Evolutionary conservation across 2,888 invertebrate species (phyloP).

Genomic region (Eupithecia centaureata): DNA sequence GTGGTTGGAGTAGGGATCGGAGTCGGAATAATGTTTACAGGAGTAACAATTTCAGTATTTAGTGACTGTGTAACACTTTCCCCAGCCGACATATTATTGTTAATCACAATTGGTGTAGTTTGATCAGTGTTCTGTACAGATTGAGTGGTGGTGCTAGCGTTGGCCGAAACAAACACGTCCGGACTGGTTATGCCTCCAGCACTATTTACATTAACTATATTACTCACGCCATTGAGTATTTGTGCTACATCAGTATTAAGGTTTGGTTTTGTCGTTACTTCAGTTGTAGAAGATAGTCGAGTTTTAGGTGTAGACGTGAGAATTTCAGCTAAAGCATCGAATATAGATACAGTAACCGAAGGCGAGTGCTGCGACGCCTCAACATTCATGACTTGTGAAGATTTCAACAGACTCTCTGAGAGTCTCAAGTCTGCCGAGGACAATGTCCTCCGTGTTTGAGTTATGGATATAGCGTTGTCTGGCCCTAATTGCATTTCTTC

Average conservation of each 20-base stretch:
- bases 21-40: slow-evolving; percentile 63
- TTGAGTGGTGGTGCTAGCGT: slow-evolving; percentile 73
- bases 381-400: slow-evolving; percentile 80
- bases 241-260: slow-evolving; percentile 70
- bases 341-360: slow-evolving; percentile 84
- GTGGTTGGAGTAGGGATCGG: slow-evolving; percentile 67
- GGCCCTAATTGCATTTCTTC: slow-evolving; percentile 82
- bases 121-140: slow-evolving; percentile 79
- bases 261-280: slow-evolving; percentile 69
- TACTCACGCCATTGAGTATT: slow-evolving; percentile 82
- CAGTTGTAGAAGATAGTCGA: slow-evolving; percentile 73
- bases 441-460: slow-evolving; percentile 78
- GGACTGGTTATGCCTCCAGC: slow-evolving; percentile 65
- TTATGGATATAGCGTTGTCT: slow-evolving; percentile 78
- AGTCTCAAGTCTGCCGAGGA: slow-evolving; percentile 79
- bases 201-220: slow-evolving; percentile 79
- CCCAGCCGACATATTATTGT: slow-evolving; percentile 76
- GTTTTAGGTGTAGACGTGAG: slow-evolving; percentile 81
- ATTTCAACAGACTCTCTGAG: slow-evolving; percentile 78
- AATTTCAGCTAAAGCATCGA: slow-evolving; percentile 84
- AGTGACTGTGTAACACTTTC: slow-evolving; percentile 71
- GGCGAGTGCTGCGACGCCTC: slow-evolving; percentile 83
- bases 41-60: slow-evolving; percentile 63
- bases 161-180: slow-evolving; percentile 60
- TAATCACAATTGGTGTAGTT: slow-evolving; percentile 78